phyloP scores from a whole-genome alignment of 2,888 invertebrate species.

The Uropetala carovei region DNA sequence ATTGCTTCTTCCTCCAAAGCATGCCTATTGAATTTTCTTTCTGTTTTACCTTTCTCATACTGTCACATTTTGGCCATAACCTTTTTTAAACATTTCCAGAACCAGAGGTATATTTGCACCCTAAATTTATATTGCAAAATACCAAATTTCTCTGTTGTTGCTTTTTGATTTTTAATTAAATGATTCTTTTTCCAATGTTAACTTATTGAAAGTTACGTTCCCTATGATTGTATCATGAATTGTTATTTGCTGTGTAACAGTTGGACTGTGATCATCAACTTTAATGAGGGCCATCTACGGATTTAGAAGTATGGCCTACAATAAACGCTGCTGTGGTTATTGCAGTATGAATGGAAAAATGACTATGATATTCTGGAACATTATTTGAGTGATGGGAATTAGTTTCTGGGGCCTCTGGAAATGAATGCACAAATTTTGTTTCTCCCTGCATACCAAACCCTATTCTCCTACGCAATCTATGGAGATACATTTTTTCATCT shows the following conservation, averaged over 20 bases:
- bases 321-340: constrained; percentile 49
- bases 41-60: constrained; percentile 36
- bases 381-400: constrained; percentile 38
- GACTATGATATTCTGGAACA: constrained; percentile 38
- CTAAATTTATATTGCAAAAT: constrained; percentile 19
- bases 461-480: constrained; percentile 18
- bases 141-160: constrained; percentile 47
- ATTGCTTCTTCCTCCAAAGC: constrained; percentile 57
- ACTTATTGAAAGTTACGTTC: constrained; percentile 61
- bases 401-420: constrained; percentile 58
- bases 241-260: constrained; percentile 64
- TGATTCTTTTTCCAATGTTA: constrained; percentile 53
- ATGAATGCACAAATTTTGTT: constrained; percentile 60
- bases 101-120: constrained; percentile 41
- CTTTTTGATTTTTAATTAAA: constrained; percentile 35
- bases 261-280: constrained; percentile 59
- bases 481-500: constrained; percentile 26
- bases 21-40: constrained; percentile 49
- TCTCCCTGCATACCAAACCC: not conserved
- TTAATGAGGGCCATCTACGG: constrained; percentile 51
- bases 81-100: constrained; percentile 54
- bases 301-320: constrained; percentile 51
- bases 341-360: constrained; percentile 40
- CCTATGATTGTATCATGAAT: constrained; percentile 39
- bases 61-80: not conserved